phyloP scores from a whole-genome alignment of 1,140 invertebrate species.

The Ceratina japonica region DNA sequence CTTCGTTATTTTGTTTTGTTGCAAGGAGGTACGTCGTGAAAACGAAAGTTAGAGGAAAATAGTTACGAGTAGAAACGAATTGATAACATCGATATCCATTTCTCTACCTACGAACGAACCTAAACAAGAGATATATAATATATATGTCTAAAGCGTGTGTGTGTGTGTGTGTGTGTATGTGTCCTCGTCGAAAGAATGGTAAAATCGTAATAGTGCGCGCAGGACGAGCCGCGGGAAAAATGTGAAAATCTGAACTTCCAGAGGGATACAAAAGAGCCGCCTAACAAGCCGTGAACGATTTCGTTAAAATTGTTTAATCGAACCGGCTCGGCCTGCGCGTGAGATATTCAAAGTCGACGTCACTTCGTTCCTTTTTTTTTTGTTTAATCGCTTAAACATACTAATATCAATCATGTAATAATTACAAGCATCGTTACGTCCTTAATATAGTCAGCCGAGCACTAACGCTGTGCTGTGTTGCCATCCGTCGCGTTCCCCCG shows the following conservation, averaged over 20 bases:
- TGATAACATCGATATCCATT: conserved; percentile 35
- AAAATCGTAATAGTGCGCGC: conserved; percentile 73
- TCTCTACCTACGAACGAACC: conserved; percentile 63
- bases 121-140: conserved; percentile 64
- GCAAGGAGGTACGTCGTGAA: conserved; percentile 29
- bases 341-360: conserved; percentile 74
- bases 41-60: conserved; percentile 12
- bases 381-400: conserved; percentile 78
- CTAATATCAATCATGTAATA: conserved; percentile 79
- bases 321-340: too few relatives aligned
- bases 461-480: conserved; percentile 66
- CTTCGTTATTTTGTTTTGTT: neutral
- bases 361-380: conserved; percentile 52
- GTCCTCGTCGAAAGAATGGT: conserved; percentile 68
- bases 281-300: too few relatives aligned
- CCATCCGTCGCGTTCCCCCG: neutral
- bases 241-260: too few relatives aligned
- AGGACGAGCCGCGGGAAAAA: too few relatives aligned
- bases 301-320: too few relatives aligned
- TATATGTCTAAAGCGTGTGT: conserved; percentile 53
- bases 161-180: too few relatives aligned
- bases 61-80: conserved; percentile 17
- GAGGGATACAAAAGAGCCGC: too few relatives aligned
- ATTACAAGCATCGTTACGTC: conserved; percentile 79
- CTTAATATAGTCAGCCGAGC: conserved; percentile 75